These are phyloP conservation scores for Ctenochaetus hawaiiensis DNA, from an alignment of 2,797 vertebrate genomes.

Conservation along the genomic window DNA sequence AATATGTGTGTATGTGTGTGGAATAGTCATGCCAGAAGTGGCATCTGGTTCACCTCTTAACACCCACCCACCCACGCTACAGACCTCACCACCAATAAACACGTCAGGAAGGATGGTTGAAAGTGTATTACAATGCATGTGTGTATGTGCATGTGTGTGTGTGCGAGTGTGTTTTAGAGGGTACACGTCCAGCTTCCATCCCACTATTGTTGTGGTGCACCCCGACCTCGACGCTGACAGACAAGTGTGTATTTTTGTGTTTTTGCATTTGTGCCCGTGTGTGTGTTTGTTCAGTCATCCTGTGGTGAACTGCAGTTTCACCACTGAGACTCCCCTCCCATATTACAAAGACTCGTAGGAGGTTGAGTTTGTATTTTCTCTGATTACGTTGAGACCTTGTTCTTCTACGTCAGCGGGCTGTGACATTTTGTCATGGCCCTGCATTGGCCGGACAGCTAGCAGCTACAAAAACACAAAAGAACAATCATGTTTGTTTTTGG, in stretches of 20 bases:
- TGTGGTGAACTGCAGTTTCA: constrained; percentile 73
- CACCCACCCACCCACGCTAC: constrained; percentile 66
- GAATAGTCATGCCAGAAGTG: constrained; percentile 38
- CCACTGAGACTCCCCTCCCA: constrained; percentile 61
- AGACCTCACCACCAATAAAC: constrained; percentile 55
- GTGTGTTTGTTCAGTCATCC: constrained; percentile 54
- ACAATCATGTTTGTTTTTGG: constrained; percentile 38
- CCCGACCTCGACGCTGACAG: constrained; percentile 57
- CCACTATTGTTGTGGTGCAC: constrained; percentile 60
- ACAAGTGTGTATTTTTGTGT: constrained; percentile 42
- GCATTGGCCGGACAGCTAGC: background rate
- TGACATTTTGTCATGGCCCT: constrained; percentile 55
- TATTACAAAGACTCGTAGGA: constrained; percentile 49
- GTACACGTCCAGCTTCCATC: constrained; percentile 39
- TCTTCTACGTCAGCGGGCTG: constrained; percentile 51
- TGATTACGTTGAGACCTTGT: constrained; percentile 45
- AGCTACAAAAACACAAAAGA: constrained; percentile 33
- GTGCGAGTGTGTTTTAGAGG: constrained; percentile 19
- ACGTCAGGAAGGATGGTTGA: constrained; percentile 49
- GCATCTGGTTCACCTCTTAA: constrained; percentile 75
- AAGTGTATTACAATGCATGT: constrained; percentile 6
- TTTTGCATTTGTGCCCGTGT: constrained; percentile 35
- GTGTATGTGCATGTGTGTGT: constrained; percentile 15
- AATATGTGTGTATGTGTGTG: constrained; percentile 38
- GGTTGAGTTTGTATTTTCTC: constrained; percentile 59